phyloP scores from a whole-genome alignment of 1,140 invertebrate species.

The Drosophila chauvacae region DNA sequence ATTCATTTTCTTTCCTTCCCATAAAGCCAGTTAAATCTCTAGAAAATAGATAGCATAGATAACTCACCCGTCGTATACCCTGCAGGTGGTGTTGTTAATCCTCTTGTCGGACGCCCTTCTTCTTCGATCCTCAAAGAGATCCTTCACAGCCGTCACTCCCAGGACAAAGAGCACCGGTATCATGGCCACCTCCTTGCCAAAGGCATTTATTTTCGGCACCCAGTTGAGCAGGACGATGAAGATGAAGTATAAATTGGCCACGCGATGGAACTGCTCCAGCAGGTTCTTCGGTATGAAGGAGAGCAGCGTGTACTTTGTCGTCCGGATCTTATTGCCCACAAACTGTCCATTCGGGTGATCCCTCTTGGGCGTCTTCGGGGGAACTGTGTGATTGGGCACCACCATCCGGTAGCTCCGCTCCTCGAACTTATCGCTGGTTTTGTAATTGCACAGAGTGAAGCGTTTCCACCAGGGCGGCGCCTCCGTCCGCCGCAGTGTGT shows the following conservation, averaged over 20 bases:
- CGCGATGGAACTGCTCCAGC: conserved; percentile 98
- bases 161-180: conserved; percentile 97
- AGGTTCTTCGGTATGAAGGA: conserved; percentile 98
- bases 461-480: conserved; percentile 89
- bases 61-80: conserved; percentile 95
- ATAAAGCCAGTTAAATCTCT: neutral
- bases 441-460: conserved; percentile 86
- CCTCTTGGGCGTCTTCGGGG: conserved; percentile 90
- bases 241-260: conserved; percentile 99
- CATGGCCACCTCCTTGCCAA: conserved; percentile 98
- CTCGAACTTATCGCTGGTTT: conserved; percentile 85
- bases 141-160: conserved; percentile 98
- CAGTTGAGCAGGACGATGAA: conserved; percentile 98
- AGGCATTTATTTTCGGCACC: conserved; percentile 96
- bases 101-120: conserved; percentile 95
- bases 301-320: conserved; percentile 97
- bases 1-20: neutral
- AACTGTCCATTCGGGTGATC: conserved; percentile 93
- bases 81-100: conserved; percentile 96
- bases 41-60: neutral
- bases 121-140: conserved; percentile 97
- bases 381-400: conserved; percentile 93
- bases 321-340: conserved; percentile 94
- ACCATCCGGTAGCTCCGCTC: conserved; percentile 90
- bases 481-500: conserved; percentile 91